A percentile compares a stretch with the other conserved stretches of the same genome.
Conservation (phyloP, 2,113 vertebrate genomes). For the Oophaga pumilio region DNA sequence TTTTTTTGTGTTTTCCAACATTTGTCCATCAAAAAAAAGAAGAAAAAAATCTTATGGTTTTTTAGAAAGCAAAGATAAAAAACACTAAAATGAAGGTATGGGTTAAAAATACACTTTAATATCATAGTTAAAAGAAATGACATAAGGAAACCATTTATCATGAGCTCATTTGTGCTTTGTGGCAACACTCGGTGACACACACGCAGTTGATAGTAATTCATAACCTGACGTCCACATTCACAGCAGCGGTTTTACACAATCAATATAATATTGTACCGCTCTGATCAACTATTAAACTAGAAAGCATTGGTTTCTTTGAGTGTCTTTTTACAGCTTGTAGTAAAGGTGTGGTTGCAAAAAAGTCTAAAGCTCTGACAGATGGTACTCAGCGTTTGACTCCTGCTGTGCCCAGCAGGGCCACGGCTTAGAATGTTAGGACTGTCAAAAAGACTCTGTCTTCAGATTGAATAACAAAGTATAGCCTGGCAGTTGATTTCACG, state of each 20-base stretch:
- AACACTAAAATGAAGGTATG: too few relatives aligned
- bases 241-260: slow-evolving; percentile 2
- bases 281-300: slow-evolving; percentile 59
- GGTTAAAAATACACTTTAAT: neutral
- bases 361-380: slow-evolving; percentile 93
- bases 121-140: neutral
- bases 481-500: slow-evolving; percentile 86
- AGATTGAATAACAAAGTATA: slow-evolving; percentile 92
- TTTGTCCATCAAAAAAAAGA: too few relatives aligned
- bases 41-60: too few relatives aligned
- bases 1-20: too few relatives aligned
- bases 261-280: slow-evolving; percentile 59
- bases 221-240: neutral
- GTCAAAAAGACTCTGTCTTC: slow-evolving; percentile 97
- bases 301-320: slow-evolving; percentile 64
- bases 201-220: neutral
- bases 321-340: slow-evolving; percentile 68
- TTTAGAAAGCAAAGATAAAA: too few relatives aligned
- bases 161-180: neutral
- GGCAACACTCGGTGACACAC: neutral
- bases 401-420: slow-evolving; percentile 93
- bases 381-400: slow-evolving; percentile 91
- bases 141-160: neutral
- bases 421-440: slow-evolving; percentile 97
- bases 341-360: slow-evolving; percentile 63